Evolutionary conservation across 2,797 vertebrate genomes (phyloP).

Genomic region (Morelia viridis): DNA sequence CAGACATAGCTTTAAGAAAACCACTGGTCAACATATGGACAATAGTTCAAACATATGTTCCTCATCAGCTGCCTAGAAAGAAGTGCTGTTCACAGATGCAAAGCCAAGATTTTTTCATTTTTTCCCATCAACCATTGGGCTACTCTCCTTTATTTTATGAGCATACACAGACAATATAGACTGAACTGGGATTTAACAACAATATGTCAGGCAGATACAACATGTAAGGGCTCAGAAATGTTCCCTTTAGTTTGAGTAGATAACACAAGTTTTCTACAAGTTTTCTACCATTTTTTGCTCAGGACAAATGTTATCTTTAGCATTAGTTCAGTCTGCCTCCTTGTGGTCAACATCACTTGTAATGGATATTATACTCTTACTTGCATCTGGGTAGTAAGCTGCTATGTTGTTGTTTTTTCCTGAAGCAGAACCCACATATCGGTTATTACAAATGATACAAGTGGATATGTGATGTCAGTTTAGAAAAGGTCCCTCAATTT

Average conservation of each 20-base stretch:
- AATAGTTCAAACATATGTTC: not conserved
- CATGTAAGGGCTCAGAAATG: constrained; percentile 6
- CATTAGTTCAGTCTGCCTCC: constrained; percentile 57
- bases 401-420: constrained; percentile 13
- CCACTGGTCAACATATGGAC: not conserved
- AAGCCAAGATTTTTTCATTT: constrained; percentile 29
- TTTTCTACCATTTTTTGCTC: constrained; percentile 1
- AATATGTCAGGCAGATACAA: constrained; percentile 20
- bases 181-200: constrained; percentile 30
- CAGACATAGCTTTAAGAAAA: constrained; percentile 33
- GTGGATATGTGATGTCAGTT: constrained; percentile 17
- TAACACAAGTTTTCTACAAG: constrained; percentile 25
- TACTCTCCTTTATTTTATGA: constrained; percentile 45
- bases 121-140: constrained; percentile 30
- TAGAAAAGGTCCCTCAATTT: constrained; percentile 44
- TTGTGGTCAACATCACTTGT: constrained; percentile 37
- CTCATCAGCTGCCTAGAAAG: constrained; percentile 23
- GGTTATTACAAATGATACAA: constrained; percentile 24
- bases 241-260: not conserved
- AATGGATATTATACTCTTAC: constrained; percentile 6
- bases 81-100: constrained; percentile 43
- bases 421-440: not conserved
- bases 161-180: constrained; percentile 36
- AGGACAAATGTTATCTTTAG: constrained; percentile 22
- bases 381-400: constrained; percentile 3